These are phyloP conservation scores for Blennius ocellaris DNA, from an alignment of 2,113 vertebrate genomes.

Conservation along the genomic window DNA sequence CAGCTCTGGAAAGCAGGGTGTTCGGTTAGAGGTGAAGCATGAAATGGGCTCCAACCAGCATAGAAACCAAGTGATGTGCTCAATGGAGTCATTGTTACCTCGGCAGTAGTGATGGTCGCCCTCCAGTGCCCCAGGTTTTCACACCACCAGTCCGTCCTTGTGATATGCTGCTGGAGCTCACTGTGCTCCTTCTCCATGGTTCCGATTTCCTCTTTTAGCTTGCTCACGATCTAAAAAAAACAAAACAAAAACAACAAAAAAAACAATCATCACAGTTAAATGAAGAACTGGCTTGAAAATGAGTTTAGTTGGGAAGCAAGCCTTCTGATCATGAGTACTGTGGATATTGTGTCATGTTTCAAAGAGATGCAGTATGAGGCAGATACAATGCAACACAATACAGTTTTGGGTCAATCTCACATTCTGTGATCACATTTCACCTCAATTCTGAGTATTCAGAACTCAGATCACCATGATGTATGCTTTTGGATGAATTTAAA, in stretches of 20 bases:
- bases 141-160: conserved; percentile 97
- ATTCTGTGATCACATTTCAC: not conserved
- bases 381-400: no score
- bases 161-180: conserved; percentile 95
- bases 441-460: not conserved
- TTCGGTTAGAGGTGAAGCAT: not conserved
- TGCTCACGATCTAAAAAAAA: conserved; percentile 90
- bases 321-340: no score
- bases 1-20: not conserved
- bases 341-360: no score
- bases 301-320: no score
- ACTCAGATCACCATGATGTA: no score
- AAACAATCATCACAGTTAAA: not conserved
- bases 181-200: conserved; percentile 93
- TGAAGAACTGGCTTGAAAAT: not conserved
- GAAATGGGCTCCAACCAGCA: no score
- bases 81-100: conserved; percentile 81
- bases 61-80: not conserved
- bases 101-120: conserved; percentile 88
- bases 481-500: no score
- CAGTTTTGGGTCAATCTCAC: no score
- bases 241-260: conserved; percentile 8
- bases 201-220: conserved; percentile 95
- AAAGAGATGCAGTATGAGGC: no score
- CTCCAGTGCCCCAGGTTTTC: conserved; percentile 96